Conservation (phyloP, 1,140 invertebrate species). For the Xylocopa sonorina region DNA sequence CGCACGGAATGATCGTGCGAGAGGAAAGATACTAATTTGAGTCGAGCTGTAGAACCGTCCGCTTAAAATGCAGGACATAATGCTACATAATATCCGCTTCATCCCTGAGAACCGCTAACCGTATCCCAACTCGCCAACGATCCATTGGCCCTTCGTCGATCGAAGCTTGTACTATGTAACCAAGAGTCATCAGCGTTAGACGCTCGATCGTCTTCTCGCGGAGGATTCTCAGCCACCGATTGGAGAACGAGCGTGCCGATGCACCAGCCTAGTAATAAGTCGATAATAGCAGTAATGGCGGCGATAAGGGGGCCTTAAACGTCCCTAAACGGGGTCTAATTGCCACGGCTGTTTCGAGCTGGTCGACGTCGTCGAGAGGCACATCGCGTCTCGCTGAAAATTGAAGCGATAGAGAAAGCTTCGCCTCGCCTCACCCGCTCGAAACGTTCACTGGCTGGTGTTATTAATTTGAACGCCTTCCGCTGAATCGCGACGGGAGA, state of each 20-base stretch:
- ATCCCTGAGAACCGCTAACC: too few relatives aligned
- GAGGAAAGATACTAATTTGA: background rate
- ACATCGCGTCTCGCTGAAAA: slow-evolving; percentile 27
- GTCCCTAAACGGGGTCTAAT: slow-evolving; percentile 81
- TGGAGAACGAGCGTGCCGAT: slow-evolving; percentile 17
- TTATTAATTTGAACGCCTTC: slow-evolving; percentile 75
- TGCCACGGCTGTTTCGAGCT: slow-evolving; percentile 72
- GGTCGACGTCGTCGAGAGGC: slow-evolving; percentile 45
- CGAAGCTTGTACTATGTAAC: background rate
- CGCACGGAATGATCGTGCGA: background rate
- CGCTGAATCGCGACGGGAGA: slow-evolving; percentile 65
- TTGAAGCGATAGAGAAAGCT: slow-evolving; percentile 43
- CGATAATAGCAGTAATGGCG: slow-evolving; percentile 81
- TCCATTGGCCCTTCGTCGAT: background rate
- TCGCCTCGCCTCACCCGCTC: background rate
- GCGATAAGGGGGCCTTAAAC: slow-evolving; percentile 80
- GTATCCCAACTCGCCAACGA: background rate
- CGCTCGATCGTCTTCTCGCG: background rate
- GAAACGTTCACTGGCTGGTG: slow-evolving; percentile 60
- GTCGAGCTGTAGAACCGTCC: background rate
- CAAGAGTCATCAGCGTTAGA: background rate
- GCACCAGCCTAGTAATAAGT: slow-evolving; percentile 75
- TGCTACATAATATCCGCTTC: too few relatives aligned
- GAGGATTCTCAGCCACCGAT: slow-evolving; percentile 4
- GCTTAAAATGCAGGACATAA: too few relatives aligned